phyloP scores from a whole-genome alignment of 2,888 invertebrate species.

The Calliscelio sp. region DNA sequence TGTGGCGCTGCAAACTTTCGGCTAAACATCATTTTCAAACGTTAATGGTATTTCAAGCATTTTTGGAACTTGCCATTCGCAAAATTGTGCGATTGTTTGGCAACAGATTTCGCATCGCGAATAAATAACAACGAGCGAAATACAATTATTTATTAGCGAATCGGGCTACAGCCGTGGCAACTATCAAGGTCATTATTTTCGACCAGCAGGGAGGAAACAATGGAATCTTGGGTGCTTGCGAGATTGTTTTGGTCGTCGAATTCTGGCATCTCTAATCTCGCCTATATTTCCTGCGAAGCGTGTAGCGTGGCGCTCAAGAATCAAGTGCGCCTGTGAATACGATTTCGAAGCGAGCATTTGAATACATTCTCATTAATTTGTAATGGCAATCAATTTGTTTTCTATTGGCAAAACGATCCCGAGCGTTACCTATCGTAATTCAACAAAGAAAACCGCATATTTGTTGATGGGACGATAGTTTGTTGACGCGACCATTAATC shows the following conservation, averaged over 20 bases:
- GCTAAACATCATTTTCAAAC: background rate
- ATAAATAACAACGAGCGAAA: background rate
- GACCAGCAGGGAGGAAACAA: slow-evolving; percentile 34
- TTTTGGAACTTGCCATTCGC: too few relatives aligned
- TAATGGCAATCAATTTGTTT: slow-evolving; percentile 67
- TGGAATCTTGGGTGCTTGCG: slow-evolving; percentile 36
- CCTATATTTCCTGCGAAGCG: slow-evolving; percentile 26
- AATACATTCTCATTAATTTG: slow-evolving; percentile 64
- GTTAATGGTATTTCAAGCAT: slow-evolving; percentile 26
- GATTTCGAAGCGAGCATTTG: slow-evolving; percentile 44
- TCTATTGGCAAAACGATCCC: slow-evolving; percentile 57
- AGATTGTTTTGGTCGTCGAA: slow-evolving; percentile 45
- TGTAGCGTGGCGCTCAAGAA: slow-evolving; percentile 32
- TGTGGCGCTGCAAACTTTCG: background rate
- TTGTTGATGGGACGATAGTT: slow-evolving; percentile 33
- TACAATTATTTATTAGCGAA: slow-evolving; percentile 34
- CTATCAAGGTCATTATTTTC: slow-evolving; percentile 42
- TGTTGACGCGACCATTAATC: slow-evolving; percentile 39
- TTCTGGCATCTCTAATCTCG: slow-evolving; percentile 47
- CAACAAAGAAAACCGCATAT: slow-evolving; percentile 59
- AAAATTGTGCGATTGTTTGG: background rate
- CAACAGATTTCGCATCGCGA: background rate
- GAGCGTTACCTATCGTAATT: slow-evolving; percentile 32
- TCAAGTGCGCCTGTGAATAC: slow-evolving; percentile 40
- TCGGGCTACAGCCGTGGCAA: too few relatives aligned